Evolutionary conservation across 2,113 vertebrate genomes (phyloP).

Genomic region (Gopherus evgoodei): DNA sequence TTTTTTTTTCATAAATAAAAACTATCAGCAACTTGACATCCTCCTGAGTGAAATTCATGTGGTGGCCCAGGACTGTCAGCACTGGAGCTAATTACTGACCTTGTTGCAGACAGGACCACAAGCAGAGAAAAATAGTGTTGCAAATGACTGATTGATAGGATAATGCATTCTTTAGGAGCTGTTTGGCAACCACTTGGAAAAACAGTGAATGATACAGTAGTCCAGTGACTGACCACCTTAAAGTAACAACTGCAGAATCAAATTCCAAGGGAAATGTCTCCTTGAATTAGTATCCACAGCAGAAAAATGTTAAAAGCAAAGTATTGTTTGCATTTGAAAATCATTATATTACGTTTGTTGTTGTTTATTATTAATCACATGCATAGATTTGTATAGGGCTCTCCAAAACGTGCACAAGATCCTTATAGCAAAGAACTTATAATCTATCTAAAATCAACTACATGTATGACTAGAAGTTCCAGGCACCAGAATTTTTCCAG

Average conservation of each 20-base stretch:
- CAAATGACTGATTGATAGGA: conserved; percentile 41
- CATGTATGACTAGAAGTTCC: conserved; percentile 24
- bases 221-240: background rate
- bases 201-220: background rate
- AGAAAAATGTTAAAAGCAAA: conserved; percentile 55
- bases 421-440: conserved; percentile 30
- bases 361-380: conserved; percentile 45
- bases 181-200: conserved; percentile 15
- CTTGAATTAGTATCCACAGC: background rate
- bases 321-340: conserved; percentile 39
- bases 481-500: conserved; percentile 29
- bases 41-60: background rate
- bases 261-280: background rate
- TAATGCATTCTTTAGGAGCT: background rate
- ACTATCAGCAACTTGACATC: conserved; percentile 43
- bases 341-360: conserved; percentile 11
- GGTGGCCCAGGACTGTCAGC: background rate
- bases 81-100: conserved; percentile 44
- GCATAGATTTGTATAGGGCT: conserved; percentile 14
- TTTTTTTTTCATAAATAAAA: conserved; percentile 20
- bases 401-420: conserved; percentile 39
- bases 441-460: background rate
- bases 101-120: conserved; percentile 48
- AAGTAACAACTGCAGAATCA: background rate
- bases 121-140: conserved; percentile 57